These are phyloP conservation scores for Halocynthia roretzi DNA, from an alignment of 23 tunicate species.

Conservation along the genomic window DNA sequence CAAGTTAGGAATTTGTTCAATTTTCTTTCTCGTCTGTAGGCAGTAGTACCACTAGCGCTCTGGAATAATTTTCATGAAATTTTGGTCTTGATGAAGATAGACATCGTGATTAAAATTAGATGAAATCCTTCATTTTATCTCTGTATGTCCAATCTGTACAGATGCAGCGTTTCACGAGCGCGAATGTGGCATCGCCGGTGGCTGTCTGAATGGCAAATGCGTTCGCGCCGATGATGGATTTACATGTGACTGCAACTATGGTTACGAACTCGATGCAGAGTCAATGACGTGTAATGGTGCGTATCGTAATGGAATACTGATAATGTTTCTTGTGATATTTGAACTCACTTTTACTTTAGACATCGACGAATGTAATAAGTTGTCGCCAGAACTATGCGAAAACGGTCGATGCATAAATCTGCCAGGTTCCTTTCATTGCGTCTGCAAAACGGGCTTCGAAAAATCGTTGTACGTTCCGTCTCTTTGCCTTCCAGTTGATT, in stretches of 20 bases:
- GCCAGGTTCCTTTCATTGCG: constrained; percentile 1
- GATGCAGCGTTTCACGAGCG: neutral
- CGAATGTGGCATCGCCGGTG: constrained; percentile 3
- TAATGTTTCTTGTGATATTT: neutral
- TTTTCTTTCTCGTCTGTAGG: too few relatives aligned
- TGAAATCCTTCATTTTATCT: too few relatives aligned
- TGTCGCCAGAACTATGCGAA: neutral
- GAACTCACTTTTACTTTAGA: neutral
- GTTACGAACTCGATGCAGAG: neutral
- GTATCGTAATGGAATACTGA: neutral
- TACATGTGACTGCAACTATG: constrained; percentile 5
- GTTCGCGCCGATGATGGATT: neutral
- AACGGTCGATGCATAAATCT: neutral
- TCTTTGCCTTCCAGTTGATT: neutral
- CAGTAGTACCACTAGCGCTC: too few relatives aligned
- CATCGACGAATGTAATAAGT: neutral
- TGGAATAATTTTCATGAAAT: too few relatives aligned
- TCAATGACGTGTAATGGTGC: neutral
- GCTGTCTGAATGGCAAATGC: constrained; percentile 5
- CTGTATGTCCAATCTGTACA: too few relatives aligned
- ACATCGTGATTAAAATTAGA: too few relatives aligned
- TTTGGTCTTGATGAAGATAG: too few relatives aligned
- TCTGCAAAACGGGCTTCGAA: neutral
- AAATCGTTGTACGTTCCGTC: neutral
- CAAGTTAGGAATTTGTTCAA: too few relatives aligned